These are phyloP conservation scores for Gari tellinella DNA, from an alignment of 2,888 invertebrate genomes.

Conservation along the genomic window DNA sequence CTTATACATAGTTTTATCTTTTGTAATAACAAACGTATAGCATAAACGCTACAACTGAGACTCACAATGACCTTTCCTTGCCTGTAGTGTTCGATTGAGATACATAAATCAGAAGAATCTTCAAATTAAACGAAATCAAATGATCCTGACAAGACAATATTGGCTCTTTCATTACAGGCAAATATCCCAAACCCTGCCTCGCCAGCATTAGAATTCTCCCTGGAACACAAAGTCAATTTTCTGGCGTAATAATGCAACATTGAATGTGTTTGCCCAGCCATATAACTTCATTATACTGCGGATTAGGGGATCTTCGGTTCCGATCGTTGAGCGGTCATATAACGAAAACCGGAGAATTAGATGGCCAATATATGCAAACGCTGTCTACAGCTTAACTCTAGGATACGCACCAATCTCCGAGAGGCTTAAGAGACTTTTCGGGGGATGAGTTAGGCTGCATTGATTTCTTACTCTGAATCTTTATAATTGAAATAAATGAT, in stretches of 20 bases:
- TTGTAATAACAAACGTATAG: too few relatives aligned
- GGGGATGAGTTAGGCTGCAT: slow-evolving; percentile 38
- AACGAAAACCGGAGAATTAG: slow-evolving; percentile 49
- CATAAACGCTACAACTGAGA: too few relatives aligned
- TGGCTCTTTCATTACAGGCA: slow-evolving; percentile 11
- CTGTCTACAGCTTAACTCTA: slow-evolving; percentile 30
- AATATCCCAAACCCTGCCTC: background rate
- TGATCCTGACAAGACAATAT: slow-evolving; percentile 10
- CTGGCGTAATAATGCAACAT: slow-evolving; percentile 72
- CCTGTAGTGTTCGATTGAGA: too few relatives aligned
- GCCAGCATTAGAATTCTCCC: slow-evolving; percentile 40
- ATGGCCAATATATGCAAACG: slow-evolving; percentile 58
- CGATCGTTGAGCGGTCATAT: slow-evolving; percentile 58
- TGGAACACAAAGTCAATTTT: slow-evolving; percentile 75
- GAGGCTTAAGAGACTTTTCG: slow-evolving; percentile 52
- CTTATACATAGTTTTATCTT: too few relatives aligned
- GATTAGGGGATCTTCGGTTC: slow-evolving; percentile 49
- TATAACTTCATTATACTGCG: slow-evolving; percentile 62
- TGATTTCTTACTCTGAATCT: slow-evolving; percentile 49
- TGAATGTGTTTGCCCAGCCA: slow-evolving; percentile 52
- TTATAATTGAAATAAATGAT: slow-evolving; percentile 63
- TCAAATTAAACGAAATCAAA: slow-evolving; percentile 17
- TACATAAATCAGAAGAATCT: slow-evolving; percentile 10
- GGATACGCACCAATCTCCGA: slow-evolving; percentile 50
- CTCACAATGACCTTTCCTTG: too few relatives aligned